phyloP scores from a whole-genome alignment of 2,113 vertebrate genomes.

The Microcebus jonahi region DNA sequence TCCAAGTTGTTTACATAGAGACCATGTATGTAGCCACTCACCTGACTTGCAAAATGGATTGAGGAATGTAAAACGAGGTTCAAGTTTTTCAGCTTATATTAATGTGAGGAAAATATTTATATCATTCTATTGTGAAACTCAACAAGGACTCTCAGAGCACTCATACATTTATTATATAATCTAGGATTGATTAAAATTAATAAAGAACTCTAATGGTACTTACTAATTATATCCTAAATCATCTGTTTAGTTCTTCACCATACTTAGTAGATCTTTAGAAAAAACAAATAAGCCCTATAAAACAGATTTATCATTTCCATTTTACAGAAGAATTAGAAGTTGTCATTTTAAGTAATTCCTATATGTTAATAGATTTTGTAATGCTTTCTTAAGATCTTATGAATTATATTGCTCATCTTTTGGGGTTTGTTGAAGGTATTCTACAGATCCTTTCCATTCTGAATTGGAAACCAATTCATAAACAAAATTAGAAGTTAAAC shows the following conservation, averaged over 20 bases:
- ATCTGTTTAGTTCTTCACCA: background rate
- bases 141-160: background rate
- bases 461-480: background rate
- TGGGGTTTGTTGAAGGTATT: background rate
- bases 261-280: background rate
- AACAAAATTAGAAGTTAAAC: no score
- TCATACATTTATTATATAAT: background rate
- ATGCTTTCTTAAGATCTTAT: background rate
- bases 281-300: background rate
- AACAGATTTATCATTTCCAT: background rate
- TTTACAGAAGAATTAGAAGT: background rate
- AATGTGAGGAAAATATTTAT: background rate
- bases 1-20: background rate
- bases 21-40: background rate
- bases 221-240: background rate
- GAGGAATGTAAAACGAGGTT: background rate
- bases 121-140: background rate
- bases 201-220: background rate
- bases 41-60: background rate
- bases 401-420: background rate
- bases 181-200: background rate
- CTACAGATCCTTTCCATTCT: background rate
- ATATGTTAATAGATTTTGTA: background rate
- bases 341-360: background rate
- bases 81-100: background rate